Base-by-base conservation (phyloP, 2,113 vertebrate species). In the Triplophysa siluroides region DNA sequence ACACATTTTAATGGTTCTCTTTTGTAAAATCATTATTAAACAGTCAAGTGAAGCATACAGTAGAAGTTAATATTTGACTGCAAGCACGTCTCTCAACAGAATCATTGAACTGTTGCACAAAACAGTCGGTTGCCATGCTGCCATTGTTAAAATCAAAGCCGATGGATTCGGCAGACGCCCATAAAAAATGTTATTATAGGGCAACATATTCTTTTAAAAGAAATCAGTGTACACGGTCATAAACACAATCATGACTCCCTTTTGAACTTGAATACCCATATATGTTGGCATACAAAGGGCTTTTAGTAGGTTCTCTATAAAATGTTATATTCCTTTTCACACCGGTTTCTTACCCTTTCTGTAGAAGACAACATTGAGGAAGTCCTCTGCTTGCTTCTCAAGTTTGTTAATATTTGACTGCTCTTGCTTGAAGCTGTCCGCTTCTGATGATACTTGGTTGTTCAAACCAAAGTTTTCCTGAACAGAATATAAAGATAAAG, bases 361-460 rank as follows among this genome's bases (percentile, higher is more conserved):
- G 92, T 95, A 95, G 91, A 98, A 97, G 93, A 99, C 97, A 93
- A 96, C 97, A 99, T 98, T 96, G 95, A 99, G 95, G 93, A 98
- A 98, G 89, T 97, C 96, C 95, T 98, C 95, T 78, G 97, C 96
- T 94, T 97, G 96, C 92, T 92, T 97, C 93, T 99, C 95, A 87
- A 99, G 94, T 88, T 93, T 95, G 93, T 92, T 95, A 93, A 98
- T 95, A 90, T 93, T 95, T 91, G 94, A 93, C 93, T 94, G 94
- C 89, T 96, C 95, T 91, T 94, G 95, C 92, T 94, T 97, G 91
- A 93, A 91, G 84, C 94, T 93, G 90, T 94, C 94, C 79, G 92
- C 93, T 93, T 93, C 93, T 88, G 93, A 93, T 85, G 93, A 93
- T 88, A 92, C 94, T 93, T 93, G 95, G 92, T 95, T 93, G 93